phyloP scores from a whole-genome alignment of 2,113 vertebrate species.

The Vulpes ferrilata region DNA sequence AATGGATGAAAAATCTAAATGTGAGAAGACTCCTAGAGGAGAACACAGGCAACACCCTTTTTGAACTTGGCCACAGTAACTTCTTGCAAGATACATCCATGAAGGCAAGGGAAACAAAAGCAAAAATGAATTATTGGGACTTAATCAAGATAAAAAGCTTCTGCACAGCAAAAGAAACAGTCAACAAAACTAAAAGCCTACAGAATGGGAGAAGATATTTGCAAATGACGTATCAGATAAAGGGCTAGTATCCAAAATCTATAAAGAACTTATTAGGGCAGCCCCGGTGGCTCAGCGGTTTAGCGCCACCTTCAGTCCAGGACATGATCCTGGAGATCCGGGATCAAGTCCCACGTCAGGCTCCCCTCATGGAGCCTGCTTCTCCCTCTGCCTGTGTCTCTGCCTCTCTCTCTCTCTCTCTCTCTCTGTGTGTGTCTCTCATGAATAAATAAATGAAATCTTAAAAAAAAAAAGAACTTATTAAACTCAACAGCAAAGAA shows the following conservation, averaged over 20 bases:
- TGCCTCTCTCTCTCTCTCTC: too few relatives aligned
- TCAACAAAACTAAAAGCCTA: not conserved
- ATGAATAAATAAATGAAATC: too few relatives aligned
- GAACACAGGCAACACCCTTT: not conserved
- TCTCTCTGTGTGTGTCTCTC: too few relatives aligned
- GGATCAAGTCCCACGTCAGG: too few relatives aligned
- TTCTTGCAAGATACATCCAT: not conserved
- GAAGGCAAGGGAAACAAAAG: not conserved
- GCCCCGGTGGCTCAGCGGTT: too few relatives aligned
- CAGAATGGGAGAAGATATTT: not conserved
- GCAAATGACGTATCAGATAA: not conserved
- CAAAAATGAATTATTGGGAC: not conserved
- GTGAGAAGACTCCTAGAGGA: not conserved
- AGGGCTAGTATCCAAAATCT: not conserved
- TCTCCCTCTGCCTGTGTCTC: too few relatives aligned
- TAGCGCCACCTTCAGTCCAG: too few relatives aligned
- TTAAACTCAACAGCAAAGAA: not conserved
- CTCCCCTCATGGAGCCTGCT: too few relatives aligned
- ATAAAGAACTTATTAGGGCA: not conserved
- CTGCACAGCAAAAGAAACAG: not conserved
- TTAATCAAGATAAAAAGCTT: not conserved
- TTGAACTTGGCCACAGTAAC: not conserved
- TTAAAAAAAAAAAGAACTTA: not conserved
- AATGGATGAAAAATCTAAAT: not conserved
- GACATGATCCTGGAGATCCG: too few relatives aligned